A percentile compares a stretch with the other conserved stretches of the same genome.
Evolutionary conservation across 2,113 vertebrate species (phyloP).

Genomic region (Paracanthobrama guichenoti): DNA sequence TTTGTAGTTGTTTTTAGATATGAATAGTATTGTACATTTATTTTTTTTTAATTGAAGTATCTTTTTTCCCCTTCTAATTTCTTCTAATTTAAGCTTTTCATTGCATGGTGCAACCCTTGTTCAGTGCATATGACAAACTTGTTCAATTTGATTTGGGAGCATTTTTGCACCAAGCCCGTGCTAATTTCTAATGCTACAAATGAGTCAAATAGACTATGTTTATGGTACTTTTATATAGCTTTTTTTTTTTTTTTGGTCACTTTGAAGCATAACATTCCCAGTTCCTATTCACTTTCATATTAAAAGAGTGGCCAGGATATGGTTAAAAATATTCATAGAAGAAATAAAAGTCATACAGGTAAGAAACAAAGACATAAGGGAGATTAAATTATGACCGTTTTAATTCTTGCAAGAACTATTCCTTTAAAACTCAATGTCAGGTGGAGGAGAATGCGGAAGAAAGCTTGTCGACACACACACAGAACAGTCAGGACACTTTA

Average conservation of each 20-base stretch:
- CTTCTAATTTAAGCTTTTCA: too few species aligned
- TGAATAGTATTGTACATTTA: too few species aligned
- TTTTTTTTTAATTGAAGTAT: too few species aligned
- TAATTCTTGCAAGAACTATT: not conserved
- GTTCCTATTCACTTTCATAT: not conserved
- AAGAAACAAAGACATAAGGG: not conserved
- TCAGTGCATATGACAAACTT: too few species aligned
- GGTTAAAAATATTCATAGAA: not conserved
- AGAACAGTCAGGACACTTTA: conserved; percentile 47
- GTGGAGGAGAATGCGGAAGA: conserved; percentile 37
- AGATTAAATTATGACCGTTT: not conserved
- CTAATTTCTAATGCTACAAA: too few species aligned
- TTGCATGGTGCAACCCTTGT: too few species aligned
- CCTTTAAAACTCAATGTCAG: conserved; percentile 27
- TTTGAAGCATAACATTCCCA: not conserved
- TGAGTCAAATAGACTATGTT: too few species aligned
- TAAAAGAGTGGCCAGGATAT: not conserved
- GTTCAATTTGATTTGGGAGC: too few species aligned
- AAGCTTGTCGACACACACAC: not conserved
- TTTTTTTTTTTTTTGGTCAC: not conserved
- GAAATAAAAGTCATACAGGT: not conserved
- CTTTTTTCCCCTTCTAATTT: too few species aligned
- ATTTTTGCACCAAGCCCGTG: not conserved
- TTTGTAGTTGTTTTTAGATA: too few species aligned
- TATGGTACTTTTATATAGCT: too few species aligned